These are phyloP conservation scores for Apeltes quadracus DNA, from an alignment of 2,113 vertebrate species.

Conservation along the genomic window DNA sequence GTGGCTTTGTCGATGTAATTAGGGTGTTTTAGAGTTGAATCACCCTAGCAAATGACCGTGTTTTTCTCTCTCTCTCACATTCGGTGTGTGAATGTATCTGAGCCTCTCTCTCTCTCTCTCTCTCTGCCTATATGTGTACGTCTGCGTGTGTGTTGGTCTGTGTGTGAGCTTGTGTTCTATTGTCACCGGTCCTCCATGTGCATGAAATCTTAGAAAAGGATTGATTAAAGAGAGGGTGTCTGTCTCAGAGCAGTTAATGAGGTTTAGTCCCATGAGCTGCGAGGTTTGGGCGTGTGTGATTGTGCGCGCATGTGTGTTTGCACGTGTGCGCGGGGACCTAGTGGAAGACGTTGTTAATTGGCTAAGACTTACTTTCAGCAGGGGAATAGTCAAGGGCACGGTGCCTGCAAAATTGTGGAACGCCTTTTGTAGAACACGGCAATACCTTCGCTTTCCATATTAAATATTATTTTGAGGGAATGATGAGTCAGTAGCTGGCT, in stretches of 20 bases:
- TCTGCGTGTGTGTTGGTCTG: slow-evolving; percentile 40
- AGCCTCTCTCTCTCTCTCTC: slow-evolving; percentile 26
- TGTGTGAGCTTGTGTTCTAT: slow-evolving; percentile 60
- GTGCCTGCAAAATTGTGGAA: slow-evolving; percentile 61
- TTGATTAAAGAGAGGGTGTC: slow-evolving; percentile 82
- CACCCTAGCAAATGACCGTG: slow-evolving; percentile 81
- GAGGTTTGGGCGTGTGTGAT: slow-evolving; percentile 64
- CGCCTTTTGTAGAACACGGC: slow-evolving; percentile 56
- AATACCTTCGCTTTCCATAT: slow-evolving; percentile 54
- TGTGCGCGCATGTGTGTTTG: slow-evolving; percentile 57
- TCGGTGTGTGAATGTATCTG: slow-evolving; percentile 64
- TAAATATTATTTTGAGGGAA: slow-evolving; percentile 53
- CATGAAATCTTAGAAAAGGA: slow-evolving; percentile 78
- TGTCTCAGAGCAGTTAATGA: slow-evolving; percentile 83
- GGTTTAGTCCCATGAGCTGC: slow-evolving; percentile 79
- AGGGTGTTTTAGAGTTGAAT: slow-evolving; percentile 82
- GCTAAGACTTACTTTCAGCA: slow-evolving; percentile 80
- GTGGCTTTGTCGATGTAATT: slow-evolving; percentile 81
- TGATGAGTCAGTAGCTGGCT: slow-evolving; percentile 67
- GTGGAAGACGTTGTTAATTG: slow-evolving; percentile 79
- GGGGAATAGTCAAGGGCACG: slow-evolving; percentile 78
- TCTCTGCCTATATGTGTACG: slow-evolving; percentile 34
- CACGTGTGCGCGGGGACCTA: slow-evolving; percentile 60
- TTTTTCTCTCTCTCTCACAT: slow-evolving; percentile 64
- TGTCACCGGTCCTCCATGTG: slow-evolving; percentile 73